Evolutionary conservation across 2,888 invertebrate species (phyloP), one percentile per base, ranked within the genome.

Genomic region (Dysmachus trigonus): DNA sequence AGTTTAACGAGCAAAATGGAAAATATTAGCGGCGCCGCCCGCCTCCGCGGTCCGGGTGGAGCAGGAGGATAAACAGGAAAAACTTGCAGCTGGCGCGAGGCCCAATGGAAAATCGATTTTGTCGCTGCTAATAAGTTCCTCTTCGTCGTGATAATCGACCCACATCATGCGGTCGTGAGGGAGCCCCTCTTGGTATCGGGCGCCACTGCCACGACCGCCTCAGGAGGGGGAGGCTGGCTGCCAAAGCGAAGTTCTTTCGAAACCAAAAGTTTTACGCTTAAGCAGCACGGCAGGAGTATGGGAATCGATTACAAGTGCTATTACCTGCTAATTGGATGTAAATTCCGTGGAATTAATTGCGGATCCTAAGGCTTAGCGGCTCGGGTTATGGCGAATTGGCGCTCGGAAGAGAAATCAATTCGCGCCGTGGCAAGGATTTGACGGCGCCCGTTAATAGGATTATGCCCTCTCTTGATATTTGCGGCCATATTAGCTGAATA

Each of bases 311-410:
- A 71, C 72, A 72, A 72, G 72, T 72, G 83, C 83, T 83, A 72
- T 83, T 83, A 83, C 71, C 83, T 83, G 72, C 72, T 83, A 83
- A 83, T 83, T 83, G 83, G 83, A 83, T 83, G 83, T 83, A 83
- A 83, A 83, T 83, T 83, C 72, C 53, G 72, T 30, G 83, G 83
- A 83, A 83, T 83, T 83, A 83, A 83, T 83, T 83, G 83, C 72
- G 83, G 83, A 83, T 72, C 72, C 27, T 27, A 72, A 72, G 35
- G 53, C 72, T 83, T 83, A 72, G 33, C n/a, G 38, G 41, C 41
- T 41, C n/a, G 31, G 72, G 41, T 53, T 38, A 22, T 62, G 53
- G 10, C 22, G 8, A 38, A 83, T 82, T 82, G 35, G 35, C 31
- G 18, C 15, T 51, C 35, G 27, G 7, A 18, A 33, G 38, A 30